phyloP scores from a whole-genome alignment of 2,113 vertebrate species.

The Tetrax tetrax region DNA sequence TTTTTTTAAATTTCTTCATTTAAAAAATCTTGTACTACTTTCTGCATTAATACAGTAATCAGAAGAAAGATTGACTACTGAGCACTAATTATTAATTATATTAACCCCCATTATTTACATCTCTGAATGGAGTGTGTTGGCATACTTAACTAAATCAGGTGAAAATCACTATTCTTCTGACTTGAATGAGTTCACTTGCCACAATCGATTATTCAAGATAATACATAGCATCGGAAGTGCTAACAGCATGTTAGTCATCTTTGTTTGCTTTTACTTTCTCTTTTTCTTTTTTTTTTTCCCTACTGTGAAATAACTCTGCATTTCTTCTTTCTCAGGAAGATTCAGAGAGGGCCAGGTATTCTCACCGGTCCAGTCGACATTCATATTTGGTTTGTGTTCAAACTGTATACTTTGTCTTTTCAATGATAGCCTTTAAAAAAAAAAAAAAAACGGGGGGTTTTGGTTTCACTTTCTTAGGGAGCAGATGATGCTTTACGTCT shows the following conservation, averaged over 20 bases:
- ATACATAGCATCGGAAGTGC: not conserved
- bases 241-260: not conserved
- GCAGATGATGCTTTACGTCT: conserved; percentile 75
- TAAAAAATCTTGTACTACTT: not conserved
- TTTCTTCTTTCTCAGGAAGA: conserved; percentile 87
- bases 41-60: not conserved
- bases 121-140: not conserved
- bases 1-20: not conserved
- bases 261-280: not conserved
- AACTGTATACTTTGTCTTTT: not conserved
- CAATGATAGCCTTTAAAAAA: not conserved
- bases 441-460: not conserved
- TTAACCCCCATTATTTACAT: not conserved
- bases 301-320: conserved; percentile 14
- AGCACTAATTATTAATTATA: not conserved
- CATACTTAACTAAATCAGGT: not conserved
- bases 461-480: conserved; percentile 72
- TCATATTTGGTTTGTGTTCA: conserved; percentile 88
- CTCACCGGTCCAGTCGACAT: conserved; percentile 77
- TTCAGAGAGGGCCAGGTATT: conserved; percentile 87
- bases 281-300: not conserved
- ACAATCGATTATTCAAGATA: not conserved
- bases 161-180: not conserved
- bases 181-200: not conserved
- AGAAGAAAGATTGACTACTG: not conserved